Conservation (phyloP, 2,113 vertebrate species). For the Campylorhamphus procurvoides region DNA sequence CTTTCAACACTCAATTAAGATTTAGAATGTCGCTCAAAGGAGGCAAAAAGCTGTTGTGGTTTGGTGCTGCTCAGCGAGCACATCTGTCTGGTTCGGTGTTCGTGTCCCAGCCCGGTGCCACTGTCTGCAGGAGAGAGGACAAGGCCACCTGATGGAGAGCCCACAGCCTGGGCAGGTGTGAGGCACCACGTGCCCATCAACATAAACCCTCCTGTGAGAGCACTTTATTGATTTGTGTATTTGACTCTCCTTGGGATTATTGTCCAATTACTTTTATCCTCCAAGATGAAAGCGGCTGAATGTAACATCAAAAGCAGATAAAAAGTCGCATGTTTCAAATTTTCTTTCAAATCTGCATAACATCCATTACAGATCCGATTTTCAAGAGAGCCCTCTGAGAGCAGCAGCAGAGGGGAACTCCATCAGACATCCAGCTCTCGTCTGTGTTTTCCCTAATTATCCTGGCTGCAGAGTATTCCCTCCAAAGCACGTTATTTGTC, state of each 20-base stretch:
- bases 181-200: neutral
- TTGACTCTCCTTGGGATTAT: constrained; percentile 57
- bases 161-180: neutral
- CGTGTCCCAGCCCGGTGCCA: neutral
- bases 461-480: neutral
- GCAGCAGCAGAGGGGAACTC: constrained; percentile 1
- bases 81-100: neutral
- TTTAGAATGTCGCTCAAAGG: neutral
- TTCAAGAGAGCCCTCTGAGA: constrained; percentile 33
- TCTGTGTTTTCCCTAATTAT: constrained; percentile 19
- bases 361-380: constrained; percentile 35
- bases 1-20: neutral
- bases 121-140: neutral
- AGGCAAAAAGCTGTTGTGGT: neutral
- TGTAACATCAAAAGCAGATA: constrained; percentile 61
- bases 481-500: neutral
- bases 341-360: constrained; percentile 61
- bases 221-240: constrained; percentile 67
- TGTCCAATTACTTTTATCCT: constrained; percentile 67
- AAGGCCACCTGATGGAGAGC: neutral
- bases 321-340: constrained; percentile 46
- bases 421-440: neutral
- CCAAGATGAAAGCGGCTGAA: constrained; percentile 48
- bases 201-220: constrained; percentile 46
- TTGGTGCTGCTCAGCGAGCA: neutral